Percentiles rank a stretch among this genome's conserved stretches.
phyloP scores from a whole-genome alignment of 2,888 invertebrate species.

The Lumbricus terrestris region DNA sequence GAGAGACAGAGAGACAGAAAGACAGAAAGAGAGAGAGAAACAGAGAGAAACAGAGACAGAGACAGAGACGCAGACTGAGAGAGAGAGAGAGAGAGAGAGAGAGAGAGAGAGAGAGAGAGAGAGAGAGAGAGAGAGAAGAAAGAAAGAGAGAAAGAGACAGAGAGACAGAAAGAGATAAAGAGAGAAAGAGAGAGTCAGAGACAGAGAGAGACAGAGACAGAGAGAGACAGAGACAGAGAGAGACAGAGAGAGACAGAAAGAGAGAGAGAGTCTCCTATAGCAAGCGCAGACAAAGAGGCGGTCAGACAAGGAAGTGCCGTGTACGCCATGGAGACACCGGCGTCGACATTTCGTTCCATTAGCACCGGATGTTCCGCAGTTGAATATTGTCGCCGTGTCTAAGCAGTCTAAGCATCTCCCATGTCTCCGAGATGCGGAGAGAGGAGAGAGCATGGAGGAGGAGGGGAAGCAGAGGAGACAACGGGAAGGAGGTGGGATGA shows the following conservation, averaged over 20 bases:
- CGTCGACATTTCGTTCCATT: neutral
- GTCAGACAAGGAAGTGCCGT: neutral
- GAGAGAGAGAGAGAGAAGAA: neutral
- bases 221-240: neutral
- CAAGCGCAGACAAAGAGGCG: no score
- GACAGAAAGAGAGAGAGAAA: neutral
- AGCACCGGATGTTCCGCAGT: neutral
- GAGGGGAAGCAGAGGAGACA: no score
- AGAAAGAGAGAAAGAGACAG: neutral
- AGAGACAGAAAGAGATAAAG: neutral
- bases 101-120: neutral
- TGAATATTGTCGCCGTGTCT: neutral
- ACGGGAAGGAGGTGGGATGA: no score
- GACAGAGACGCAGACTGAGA: constrained; percentile 6
- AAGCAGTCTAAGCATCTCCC: neutral
- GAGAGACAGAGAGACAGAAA: no score
- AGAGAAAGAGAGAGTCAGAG: neutral
- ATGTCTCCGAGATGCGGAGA: neutral
- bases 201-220: neutral
- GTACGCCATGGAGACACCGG: neutral
- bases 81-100: neutral
- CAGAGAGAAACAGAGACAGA: no score
- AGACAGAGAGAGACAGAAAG: neutral
- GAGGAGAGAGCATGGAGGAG: no score
- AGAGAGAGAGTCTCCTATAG: neutral